phyloP scores from a whole-genome alignment of 2,113 vertebrate species.

The Loxodonta africana region DNA sequence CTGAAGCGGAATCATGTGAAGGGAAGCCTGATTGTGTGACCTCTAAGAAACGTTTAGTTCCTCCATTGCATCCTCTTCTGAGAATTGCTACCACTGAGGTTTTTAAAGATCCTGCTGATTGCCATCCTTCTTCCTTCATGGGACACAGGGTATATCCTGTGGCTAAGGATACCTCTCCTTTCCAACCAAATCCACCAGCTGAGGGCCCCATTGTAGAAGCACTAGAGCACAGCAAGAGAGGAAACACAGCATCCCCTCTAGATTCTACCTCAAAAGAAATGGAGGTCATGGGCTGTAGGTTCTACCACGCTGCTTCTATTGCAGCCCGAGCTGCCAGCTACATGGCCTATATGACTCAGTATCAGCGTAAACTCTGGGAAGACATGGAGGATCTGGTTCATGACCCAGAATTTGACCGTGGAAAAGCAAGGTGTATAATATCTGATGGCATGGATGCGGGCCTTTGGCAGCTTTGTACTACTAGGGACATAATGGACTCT shows the following conservation, averaged over 20 bases:
- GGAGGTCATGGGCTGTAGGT: constrained; percentile 84
- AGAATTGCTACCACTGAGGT: constrained; percentile 82
- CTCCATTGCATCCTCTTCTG: constrained; percentile 81
- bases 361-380: constrained; percentile 84
- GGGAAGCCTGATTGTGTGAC: constrained; percentile 78
- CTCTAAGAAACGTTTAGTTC: constrained; percentile 82
- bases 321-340: constrained; percentile 82
- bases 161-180: constrained; percentile 82
- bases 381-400: constrained; percentile 83
- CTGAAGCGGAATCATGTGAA: constrained; percentile 75
- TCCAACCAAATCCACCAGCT: constrained; percentile 81
- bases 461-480: constrained; percentile 83
- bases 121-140: constrained; percentile 84
- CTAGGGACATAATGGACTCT: constrained; percentile 83
- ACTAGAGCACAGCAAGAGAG: constrained; percentile 79
- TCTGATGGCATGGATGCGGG: constrained; percentile 83
- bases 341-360: constrained; percentile 82
- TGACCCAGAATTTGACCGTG: constrained; percentile 81
- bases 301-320: constrained; percentile 82
- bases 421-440: constrained; percentile 81
- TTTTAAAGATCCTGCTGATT: constrained; percentile 84
- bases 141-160: constrained; percentile 83
- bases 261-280: constrained; percentile 84
- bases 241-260: constrained; percentile 73
- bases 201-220: constrained; percentile 81